phyloP scores from a whole-genome alignment of 2,113 vertebrate genomes.

The Erythrocercus mccallii region DNA sequence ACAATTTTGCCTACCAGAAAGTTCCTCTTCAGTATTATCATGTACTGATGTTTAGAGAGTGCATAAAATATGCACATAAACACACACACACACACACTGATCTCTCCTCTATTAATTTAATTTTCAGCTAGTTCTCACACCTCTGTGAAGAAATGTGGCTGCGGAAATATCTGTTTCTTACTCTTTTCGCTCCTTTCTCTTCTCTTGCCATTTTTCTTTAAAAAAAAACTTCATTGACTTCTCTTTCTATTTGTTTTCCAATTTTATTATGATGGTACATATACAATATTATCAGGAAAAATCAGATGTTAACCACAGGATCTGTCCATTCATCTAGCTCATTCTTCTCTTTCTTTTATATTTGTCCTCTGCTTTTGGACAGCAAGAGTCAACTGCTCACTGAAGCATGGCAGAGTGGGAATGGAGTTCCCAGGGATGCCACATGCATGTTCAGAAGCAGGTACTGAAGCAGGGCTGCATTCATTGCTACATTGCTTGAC shows the following conservation, averaged over 20 bases:
- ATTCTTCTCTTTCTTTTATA: background rate
- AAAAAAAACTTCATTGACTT: background rate
- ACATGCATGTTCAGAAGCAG: background rate
- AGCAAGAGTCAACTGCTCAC: background rate
- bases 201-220: background rate
- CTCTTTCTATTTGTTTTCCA: background rate
- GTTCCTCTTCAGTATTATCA: background rate
- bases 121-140: background rate
- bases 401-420: background rate
- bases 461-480: background rate
- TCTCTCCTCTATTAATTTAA: background rate
- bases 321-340: background rate
- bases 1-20: background rate
- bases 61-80: background rate
- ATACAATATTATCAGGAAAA: background rate
- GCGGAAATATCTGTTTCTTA: background rate
- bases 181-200: background rate
- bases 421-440: background rate
- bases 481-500: background rate
- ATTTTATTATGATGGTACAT: background rate
- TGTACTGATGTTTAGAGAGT: background rate
- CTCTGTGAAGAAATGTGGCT: background rate
- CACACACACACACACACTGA: too few species aligned
- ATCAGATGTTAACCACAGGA: background rate
- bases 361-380: background rate